Base-by-base conservation (phyloP, 2,113 vertebrate species). In the Menidia beryllina region DNA sequence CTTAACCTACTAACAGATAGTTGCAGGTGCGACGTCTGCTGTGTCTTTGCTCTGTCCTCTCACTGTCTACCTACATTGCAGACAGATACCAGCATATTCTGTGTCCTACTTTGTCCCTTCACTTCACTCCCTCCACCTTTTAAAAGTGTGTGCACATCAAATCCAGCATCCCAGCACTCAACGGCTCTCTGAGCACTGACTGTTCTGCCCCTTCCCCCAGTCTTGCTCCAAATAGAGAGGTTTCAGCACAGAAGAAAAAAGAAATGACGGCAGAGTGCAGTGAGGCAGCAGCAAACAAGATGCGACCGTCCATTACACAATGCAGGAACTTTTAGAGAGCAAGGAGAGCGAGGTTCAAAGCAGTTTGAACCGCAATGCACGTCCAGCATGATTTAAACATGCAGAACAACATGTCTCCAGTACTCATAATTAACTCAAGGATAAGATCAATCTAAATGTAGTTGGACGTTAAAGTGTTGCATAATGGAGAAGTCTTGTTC, bases 1-100 rank as follows among this genome's bases (percentile, higher is more conserved):
- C 26, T 14, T 65, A 74, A 75, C 75, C 81, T 62, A 70, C 70
- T 78, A 78, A 85, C 57, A n/a, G 63, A 39, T 60, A 24, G 66
- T 74, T 75, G 71, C 67, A 70, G 81, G 77, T 43, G n/a, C 24
- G 59, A 69, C 23, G 60, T 75, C 73, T 34, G n/a, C 63, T 26
- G 47, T 43, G 50, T 39, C 67, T 65, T 43, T 60, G 17, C 39
- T 12, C 39, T 8, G 47, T 56, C 53, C 47, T 58, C 34, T 63
- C 20, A 11, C 38, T 66, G 27, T 54, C 48, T 23, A 48, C 60
- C 60, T 23, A 24, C 39, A 67, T 13, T 20, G 50, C 47, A 51
- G 68, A 74, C n/a, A 38, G 24, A n/a, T 23, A 23, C 26, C 27
- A 19, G 48, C 52, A 53, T 34, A 39, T 12, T 49, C 56, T 45